A percentile compares a stretch with the other conserved stretches of the same genome.
Evolutionary conservation across 2,888 invertebrate species (phyloP).

Genomic region (Drosophila longiperda): DNA sequence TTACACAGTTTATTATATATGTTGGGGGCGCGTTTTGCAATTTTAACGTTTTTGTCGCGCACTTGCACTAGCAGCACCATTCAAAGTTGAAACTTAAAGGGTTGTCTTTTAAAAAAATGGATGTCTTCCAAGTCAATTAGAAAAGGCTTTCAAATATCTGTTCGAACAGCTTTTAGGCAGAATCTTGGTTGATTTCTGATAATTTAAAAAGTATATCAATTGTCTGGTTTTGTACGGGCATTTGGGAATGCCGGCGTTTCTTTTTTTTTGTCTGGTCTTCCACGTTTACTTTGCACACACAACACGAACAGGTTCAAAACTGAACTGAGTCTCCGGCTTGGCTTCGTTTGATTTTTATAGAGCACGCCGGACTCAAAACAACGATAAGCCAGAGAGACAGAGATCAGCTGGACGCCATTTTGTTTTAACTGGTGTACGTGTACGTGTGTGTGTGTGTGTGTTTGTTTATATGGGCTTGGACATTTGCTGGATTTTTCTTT

Average conservation of each 20-base stretch:
- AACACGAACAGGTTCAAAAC: slow-evolving; percentile 55
- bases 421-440: slow-evolving; percentile 30
- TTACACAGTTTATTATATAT: slow-evolving; percentile 37
- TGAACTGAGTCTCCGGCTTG: slow-evolving; percentile 59
- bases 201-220: neutral
- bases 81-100: slow-evolving; percentile 49
- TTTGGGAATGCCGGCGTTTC: slow-evolving; percentile 38
- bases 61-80: slow-evolving; percentile 61
- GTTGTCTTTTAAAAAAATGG: slow-evolving; percentile 4
- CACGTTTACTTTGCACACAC: slow-evolving; percentile 30
- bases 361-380: slow-evolving; percentile 25
- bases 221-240: slow-evolving; percentile 26
- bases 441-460: slow-evolving; percentile 6
- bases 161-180: slow-evolving; percentile 1
- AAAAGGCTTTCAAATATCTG: slow-evolving; percentile 6
- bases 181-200: neutral
- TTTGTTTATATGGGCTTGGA: slow-evolving; percentile 6
- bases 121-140: slow-evolving; percentile 2
- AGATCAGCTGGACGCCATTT: slow-evolving; percentile 62
- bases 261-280: slow-evolving; percentile 9
- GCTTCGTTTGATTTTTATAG: slow-evolving; percentile 61
- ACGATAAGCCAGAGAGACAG: slow-evolving; percentile 54
- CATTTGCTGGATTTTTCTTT: slow-evolving; percentile 34
- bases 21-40: slow-evolving; percentile 52
- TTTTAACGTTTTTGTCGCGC: slow-evolving; percentile 46